A percentile compares a stretch with the other conserved stretches of the same genome.
These are phyloP conservation scores for Ernsta delagoae DNA, from an alignment of 2,888 invertebrate genomes.

Conservation along the genomic window DNA sequence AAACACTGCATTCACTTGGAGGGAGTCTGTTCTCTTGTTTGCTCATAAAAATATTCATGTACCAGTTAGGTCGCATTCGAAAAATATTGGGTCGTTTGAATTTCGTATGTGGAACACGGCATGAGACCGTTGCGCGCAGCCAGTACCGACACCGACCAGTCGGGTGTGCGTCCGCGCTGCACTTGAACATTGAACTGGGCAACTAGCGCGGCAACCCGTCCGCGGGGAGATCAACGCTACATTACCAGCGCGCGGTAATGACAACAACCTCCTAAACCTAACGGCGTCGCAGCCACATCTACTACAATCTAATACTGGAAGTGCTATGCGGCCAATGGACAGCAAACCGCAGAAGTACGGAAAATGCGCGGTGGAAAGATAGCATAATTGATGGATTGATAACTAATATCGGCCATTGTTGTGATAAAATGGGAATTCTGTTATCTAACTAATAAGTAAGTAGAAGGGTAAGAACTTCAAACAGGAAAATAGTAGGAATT, in stretches of 20 bases:
- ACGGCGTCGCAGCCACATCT: no score
- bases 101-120: slow-evolving; percentile 57
- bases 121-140: slow-evolving; percentile 40
- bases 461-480: not conserved
- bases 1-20: slow-evolving; percentile 61
- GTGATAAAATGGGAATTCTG: not conserved
- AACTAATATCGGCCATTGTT: slow-evolving; percentile 45
- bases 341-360: slow-evolving; percentile 70
- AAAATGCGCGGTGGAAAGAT: slow-evolving; percentile 69
- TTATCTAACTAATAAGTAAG: not conserved
- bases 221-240: no score
- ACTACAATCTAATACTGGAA: no score
- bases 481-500: not conserved
- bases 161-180: no score
- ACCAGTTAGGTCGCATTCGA: slow-evolving; percentile 47
- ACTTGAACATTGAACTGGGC: no score
- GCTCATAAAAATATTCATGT: slow-evolving; percentile 48
- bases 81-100: slow-evolving; percentile 51
- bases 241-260: no score
- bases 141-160: not conserved
- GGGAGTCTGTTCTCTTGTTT: slow-evolving; percentile 42
- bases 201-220: no score
- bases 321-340: slow-evolving; percentile 50
- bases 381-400: slow-evolving; percentile 66
- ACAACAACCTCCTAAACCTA: no score